Conservation (phyloP, 2,113 vertebrate species). For the Fregetta grallaria region DNA sequence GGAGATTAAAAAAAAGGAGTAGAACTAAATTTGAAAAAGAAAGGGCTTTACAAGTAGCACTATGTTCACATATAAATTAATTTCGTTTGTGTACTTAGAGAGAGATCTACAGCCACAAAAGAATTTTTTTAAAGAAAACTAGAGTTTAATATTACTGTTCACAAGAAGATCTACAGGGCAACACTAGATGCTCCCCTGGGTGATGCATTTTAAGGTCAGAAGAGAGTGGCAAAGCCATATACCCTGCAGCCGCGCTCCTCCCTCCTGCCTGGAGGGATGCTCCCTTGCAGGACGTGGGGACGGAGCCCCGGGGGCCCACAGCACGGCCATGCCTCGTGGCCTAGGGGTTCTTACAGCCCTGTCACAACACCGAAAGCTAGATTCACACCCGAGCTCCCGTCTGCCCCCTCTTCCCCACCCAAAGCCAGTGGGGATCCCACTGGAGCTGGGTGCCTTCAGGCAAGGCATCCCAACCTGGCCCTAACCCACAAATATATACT, state of each 20-base stretch:
- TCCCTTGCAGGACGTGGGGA: accelerated
- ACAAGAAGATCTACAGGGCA: not conserved
- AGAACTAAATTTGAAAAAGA: constrained; percentile 34
- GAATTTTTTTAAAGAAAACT: not conserved
- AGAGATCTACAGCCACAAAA: not conserved
- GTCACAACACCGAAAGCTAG: accelerated
- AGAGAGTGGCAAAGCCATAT: not conserved
- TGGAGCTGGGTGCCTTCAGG: not conserved
- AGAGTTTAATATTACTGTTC: not conserved
- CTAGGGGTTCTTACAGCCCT: not conserved
- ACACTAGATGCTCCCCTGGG: not conserved
- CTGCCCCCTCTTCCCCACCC: not conserved
- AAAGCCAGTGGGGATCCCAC: accelerated
- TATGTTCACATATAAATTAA: not conserved
- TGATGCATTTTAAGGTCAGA: not conserved
- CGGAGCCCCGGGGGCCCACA: not conserved
- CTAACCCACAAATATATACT: not conserved
- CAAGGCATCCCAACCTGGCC: not conserved
- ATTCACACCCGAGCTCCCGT: accelerated
- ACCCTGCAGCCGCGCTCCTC: not conserved
- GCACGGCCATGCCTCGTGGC: not conserved
- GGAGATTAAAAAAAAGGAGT: constrained; percentile 41
- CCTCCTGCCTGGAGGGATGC: not conserved
- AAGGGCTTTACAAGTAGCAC: constrained; percentile 26
- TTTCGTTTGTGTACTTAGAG: not conserved